These are phyloP conservation scores for Capromys pilorides DNA, from an alignment of 2,797 vertebrate species.

Conservation along the genomic window DNA sequence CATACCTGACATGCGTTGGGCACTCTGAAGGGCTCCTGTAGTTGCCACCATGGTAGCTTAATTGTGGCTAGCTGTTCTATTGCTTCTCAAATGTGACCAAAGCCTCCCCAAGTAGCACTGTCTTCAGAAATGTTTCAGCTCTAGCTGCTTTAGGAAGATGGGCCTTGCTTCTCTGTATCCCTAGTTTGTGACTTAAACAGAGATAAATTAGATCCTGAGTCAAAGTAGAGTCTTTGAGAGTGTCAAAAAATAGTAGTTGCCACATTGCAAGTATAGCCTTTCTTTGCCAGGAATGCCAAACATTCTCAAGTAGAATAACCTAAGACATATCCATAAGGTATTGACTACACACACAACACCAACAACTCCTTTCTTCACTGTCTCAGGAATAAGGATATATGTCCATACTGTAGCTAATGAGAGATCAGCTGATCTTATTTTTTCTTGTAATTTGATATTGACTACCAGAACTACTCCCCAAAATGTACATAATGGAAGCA, in stretches of 20 bases:
- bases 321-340: neutral
- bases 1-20: neutral
- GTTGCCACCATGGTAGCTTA: neutral
- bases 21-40: neutral
- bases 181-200: neutral
- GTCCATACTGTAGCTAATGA: neutral
- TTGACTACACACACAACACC: neutral
- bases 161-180: slow-evolving; percentile 7
- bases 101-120: neutral
- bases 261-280: neutral
- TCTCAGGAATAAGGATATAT: neutral
- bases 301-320: neutral
- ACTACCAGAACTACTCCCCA: neutral
- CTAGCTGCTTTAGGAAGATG: neutral
- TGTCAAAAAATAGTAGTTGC: slow-evolving; percentile 37
- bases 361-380: slow-evolving; percentile 15
- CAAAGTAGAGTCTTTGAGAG: neutral
- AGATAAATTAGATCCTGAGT: neutral
- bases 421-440: neutral
- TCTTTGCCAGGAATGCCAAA: neutral
- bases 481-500: neutral
- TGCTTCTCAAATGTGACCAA: neutral
- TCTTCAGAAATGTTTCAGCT: slow-evolving; percentile 25
- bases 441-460: slow-evolving; percentile 10
- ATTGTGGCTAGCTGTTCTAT: neutral